phyloP scores from a whole-genome alignment of 2,113 vertebrate species.

The Eonycteris spelaea region DNA sequence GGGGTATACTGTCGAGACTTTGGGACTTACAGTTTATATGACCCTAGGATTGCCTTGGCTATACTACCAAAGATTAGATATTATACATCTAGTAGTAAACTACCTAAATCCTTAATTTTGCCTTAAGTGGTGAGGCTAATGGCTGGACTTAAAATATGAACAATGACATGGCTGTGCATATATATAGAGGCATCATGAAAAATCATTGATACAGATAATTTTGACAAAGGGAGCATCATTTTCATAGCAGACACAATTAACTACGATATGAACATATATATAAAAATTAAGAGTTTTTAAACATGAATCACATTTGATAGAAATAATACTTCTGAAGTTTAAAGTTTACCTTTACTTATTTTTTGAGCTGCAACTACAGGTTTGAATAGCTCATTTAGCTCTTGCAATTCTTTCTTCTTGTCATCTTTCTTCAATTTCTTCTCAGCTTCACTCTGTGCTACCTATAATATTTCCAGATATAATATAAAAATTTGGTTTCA shows the following conservation, averaged over 20 bases:
- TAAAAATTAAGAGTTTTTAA: background rate
- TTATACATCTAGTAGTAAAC: background rate
- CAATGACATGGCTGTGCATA: background rate
- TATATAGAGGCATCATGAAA: background rate
- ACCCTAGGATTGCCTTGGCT: background rate
- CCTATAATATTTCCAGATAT: conserved; percentile 75
- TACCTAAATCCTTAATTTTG: background rate
- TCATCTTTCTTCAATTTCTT: conserved; percentile 91
- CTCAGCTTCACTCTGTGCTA: conserved; percentile 86
- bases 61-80: background rate
- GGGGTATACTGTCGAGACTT: background rate
- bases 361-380: conserved; percentile 97
- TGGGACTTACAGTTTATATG: background rate
- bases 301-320: background rate
- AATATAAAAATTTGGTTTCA: conserved; percentile 15
- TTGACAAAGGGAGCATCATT: background rate
- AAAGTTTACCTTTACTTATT: conserved; percentile 94
- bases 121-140: background rate
- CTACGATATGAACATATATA: background rate
- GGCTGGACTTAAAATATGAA: background rate
- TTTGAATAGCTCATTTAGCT: conserved; percentile 97
- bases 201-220: background rate
- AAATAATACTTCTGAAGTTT: background rate
- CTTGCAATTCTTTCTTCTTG: conserved; percentile 97
- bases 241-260: background rate